These are phyloP conservation scores for Petrocephalus schoutedeni DNA, from an alignment of 2,797 vertebrate species.

Conservation along the genomic window DNA sequence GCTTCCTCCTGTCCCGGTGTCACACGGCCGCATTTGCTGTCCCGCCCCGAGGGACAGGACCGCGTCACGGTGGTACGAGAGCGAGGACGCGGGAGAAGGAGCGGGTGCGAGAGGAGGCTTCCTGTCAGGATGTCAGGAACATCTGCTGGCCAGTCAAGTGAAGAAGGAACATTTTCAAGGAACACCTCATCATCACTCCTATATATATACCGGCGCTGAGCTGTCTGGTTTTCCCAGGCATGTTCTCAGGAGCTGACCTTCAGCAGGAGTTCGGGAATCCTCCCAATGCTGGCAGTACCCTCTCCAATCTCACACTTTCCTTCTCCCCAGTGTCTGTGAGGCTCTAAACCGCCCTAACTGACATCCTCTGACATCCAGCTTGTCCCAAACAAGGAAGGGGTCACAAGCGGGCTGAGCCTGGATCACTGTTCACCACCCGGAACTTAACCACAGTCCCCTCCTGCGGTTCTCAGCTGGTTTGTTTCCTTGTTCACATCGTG, in stretches of 20 bases:
- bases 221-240: neutral
- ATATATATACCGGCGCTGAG: neutral
- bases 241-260: neutral
- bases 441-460: neutral
- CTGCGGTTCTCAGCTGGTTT: neutral
- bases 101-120: neutral
- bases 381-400: neutral
- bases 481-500: neutral
- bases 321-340: neutral
- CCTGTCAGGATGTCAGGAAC: neutral
- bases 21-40: neutral
- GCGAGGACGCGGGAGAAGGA: neutral
- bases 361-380: too few species aligned
- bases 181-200: slow-evolving; percentile 18
- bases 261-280: neutral
- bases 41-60: neutral
- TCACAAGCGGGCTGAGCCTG: neutral
- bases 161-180: slow-evolving; percentile 25
- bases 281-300: neutral
- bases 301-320: neutral
- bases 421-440: neutral
- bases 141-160: slow-evolving; percentile 43
- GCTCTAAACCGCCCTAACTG: slow-evolving; percentile 4
- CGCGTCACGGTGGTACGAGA: neutral
- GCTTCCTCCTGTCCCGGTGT: neutral